Evolutionary conservation across 2,113 vertebrate genomes (phyloP).

Genomic region (Ailuropoda melanoleuca): DNA sequence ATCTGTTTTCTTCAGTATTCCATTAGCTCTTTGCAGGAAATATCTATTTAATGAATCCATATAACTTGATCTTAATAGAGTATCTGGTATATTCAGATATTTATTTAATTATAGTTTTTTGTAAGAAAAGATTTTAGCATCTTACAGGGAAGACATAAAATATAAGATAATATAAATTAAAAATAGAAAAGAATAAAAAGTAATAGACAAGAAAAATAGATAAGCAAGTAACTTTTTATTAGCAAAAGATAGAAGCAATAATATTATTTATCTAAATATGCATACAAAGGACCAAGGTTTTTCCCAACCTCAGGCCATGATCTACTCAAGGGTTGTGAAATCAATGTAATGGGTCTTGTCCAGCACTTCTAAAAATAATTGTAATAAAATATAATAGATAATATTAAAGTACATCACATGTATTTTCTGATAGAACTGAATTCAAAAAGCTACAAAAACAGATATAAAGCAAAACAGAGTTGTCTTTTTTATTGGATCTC

Average conservation of each 20-base stretch:
- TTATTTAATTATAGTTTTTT: background rate
- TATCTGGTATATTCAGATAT: background rate
- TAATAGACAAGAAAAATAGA: background rate
- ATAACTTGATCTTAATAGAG: background rate
- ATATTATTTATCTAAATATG: conserved; percentile 7
- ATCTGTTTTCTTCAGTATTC: background rate
- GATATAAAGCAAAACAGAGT: background rate
- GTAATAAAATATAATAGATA: background rate
- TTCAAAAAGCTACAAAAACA: background rate
- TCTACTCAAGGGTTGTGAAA: background rate
- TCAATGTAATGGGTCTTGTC: background rate
- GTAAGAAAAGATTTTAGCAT: background rate
- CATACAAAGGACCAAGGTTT: background rate
- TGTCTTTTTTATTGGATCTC: background rate
- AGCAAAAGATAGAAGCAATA: background rate
- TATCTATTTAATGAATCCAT: background rate
- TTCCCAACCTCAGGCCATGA: background rate
- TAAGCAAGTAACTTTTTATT: background rate
- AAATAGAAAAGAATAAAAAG: background rate
- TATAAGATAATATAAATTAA: background rate
- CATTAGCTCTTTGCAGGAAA: background rate
- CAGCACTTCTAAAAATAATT: background rate
- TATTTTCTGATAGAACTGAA: background rate
- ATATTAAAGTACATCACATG: background rate
- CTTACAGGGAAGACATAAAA: background rate